phyloP scores from a whole-genome alignment of 1,140 invertebrate genomes.

The Platorchestia sp. region DNA sequence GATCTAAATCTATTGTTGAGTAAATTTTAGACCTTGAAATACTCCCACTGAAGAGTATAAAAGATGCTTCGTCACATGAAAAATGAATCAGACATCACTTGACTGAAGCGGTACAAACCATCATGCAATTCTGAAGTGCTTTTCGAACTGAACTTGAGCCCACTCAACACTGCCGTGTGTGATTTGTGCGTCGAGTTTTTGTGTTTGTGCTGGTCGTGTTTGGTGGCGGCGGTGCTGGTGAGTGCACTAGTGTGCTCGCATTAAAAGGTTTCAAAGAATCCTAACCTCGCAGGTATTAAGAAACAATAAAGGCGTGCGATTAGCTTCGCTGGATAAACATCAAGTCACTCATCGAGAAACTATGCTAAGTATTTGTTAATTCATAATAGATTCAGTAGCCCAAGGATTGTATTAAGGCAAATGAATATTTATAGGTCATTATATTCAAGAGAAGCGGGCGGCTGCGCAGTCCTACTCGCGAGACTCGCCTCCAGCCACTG shows the following conservation, averaged over 20 bases:
- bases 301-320: conserved; percentile 41
- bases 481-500: background rate
- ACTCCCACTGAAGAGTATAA: no score
- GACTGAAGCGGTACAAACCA: no score
- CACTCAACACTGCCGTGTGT: no score
- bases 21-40: no score
- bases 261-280: conserved; percentile 32
- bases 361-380: conserved; percentile 54
- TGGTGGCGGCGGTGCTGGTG: background rate
- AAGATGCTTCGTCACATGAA: no score
- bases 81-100: no score
- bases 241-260: background rate
- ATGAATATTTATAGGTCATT: conserved; percentile 52
- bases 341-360: conserved; percentile 49
- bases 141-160: no score
- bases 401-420: conserved; percentile 46
- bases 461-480: background rate
- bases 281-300: background rate
- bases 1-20: no score
- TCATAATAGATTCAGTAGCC: conserved; percentile 53
- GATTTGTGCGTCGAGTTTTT: no score
- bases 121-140: no score
- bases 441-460: conserved; percentile 15
- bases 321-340: conserved; percentile 19
- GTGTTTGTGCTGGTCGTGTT: background rate